A percentile compares a stretch with the other conserved stretches of the same genome.
phyloP scores from a whole-genome alignment of 2,797 vertebrate species.

The Poeciliopsis turneri region DNA sequence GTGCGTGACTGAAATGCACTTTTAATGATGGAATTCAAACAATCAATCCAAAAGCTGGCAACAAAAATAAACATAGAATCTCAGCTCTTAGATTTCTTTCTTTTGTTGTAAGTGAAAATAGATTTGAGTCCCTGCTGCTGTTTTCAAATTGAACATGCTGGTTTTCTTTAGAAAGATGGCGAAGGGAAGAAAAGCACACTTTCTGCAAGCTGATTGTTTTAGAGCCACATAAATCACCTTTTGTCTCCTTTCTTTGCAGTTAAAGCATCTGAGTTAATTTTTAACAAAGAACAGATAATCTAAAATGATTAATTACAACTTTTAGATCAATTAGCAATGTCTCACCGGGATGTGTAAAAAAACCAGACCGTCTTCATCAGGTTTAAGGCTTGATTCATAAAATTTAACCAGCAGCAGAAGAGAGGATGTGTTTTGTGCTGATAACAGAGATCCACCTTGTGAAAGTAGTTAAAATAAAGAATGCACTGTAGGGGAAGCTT shows the following conservation, averaged over 20 bases:
- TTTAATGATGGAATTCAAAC: slow-evolving; percentile 60
- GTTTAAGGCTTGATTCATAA: slow-evolving; percentile 29
- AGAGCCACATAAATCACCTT: slow-evolving; percentile 33
- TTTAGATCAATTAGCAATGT: slow-evolving; percentile 10
- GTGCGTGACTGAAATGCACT: slow-evolving; percentile 39
- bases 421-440: slow-evolving; percentile 12
- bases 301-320: slow-evolving; percentile 17
- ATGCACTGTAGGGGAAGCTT: slow-evolving; percentile 6
- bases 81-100: slow-evolving; percentile 25
- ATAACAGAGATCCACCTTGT: slow-evolving; percentile 22
- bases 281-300: slow-evolving; percentile 7
- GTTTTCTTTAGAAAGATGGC: slow-evolving; percentile 32
- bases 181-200: background rate
- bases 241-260: slow-evolving; percentile 9
- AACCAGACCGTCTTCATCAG: slow-evolving; percentile 20
- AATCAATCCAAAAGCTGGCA: slow-evolving; percentile 37
- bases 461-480: slow-evolving; percentile 12
- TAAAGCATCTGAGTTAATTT: slow-evolving; percentile 18
- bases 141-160: slow-evolving; percentile 23
- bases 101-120: slow-evolving; percentile 33
- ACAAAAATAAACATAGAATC: slow-evolving; percentile 38
- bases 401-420: slow-evolving; percentile 24
- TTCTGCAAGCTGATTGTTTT: slow-evolving; percentile 27
- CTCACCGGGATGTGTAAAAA: slow-evolving; percentile 8
- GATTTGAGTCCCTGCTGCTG: slow-evolving; percentile 26